Conservation (phyloP, 2,888 invertebrate genomes). For the Lottia scabra region DNA sequence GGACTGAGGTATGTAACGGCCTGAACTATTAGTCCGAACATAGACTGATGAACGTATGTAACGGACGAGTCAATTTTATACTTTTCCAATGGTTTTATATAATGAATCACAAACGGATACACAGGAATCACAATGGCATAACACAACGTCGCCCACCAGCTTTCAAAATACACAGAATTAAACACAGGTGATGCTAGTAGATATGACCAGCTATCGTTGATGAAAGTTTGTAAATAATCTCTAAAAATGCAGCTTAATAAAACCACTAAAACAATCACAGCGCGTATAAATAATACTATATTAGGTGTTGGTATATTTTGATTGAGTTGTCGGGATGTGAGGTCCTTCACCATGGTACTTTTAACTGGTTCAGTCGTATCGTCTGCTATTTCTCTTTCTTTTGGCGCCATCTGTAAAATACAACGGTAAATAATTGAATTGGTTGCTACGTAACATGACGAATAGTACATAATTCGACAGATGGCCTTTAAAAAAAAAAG, state of each 20-base stretch:
- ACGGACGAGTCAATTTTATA: constrained; percentile 52
- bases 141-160: constrained; percentile 47
- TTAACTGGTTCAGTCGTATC: too few species aligned
- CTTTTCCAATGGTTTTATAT: constrained; percentile 39
- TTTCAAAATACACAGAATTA: constrained; percentile 61
- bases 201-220: constrained; percentile 37
- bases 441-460: too few species aligned
- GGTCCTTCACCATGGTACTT: too few species aligned
- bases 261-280: background rate
- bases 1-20: constrained; percentile 48
- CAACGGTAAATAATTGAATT: too few species aligned
- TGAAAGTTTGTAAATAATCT: constrained; percentile 23
- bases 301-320: background rate
- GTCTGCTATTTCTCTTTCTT: too few species aligned
- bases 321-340: too few species aligned
- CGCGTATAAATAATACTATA: background rate
- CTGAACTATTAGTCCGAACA: constrained; percentile 31
- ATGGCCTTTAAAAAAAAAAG: too few species aligned
- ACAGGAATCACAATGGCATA: constrained; percentile 44
- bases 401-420: too few species aligned
- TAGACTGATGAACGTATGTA: constrained; percentile 34
- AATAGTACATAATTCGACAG: too few species aligned
- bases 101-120: constrained; percentile 43
- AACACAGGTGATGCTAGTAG: constrained; percentile 39
- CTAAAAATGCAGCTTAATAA: background rate